Evolutionary conservation across 2,888 invertebrate genomes (phyloP), one percentile per base, ranked within the genome.

Genomic region (Gastracanthus pulcherrimus): DNA sequence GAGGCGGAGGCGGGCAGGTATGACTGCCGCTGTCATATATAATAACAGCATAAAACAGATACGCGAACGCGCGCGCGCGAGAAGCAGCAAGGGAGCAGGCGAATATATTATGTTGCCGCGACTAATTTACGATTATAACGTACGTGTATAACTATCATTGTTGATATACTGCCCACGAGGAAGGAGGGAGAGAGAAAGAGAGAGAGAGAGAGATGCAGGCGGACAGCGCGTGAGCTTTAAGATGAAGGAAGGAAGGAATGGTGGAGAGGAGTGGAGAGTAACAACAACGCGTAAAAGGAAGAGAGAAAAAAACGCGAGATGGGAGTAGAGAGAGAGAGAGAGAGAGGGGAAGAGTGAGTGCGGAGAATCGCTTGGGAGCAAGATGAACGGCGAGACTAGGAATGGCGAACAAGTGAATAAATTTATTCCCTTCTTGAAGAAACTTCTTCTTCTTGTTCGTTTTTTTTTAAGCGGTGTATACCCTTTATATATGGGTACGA

Each of bases 101-200:
- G 91, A 91, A 91, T 91, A 91, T 91, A 91, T 91, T 91, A 91
- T 91, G 91, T 91, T 91, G 90, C 91, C 89, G 88, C 87, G 89
- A 89, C 90, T 91, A 91, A 91, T 91, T 91, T 91, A 91, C 91
- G 91, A 91, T 91, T 91, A 91, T 91, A 91, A 91, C 91, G 90
- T 90, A 90, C 80, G 90, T 90, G 90, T 91, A 91, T 91, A 91
- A 91, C 91, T 91, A 91, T 91, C 91, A 90, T 91, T 91, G 91
- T 90, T 91, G 91, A 91, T 91, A 91, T 91, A 91, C 90, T 91
- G 90, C 91, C 87, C 55, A 34, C 36, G 76, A 60, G 67, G 51
- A 83, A 83, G 82, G 78, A 81, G 81, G 79, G 76, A 82, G 86
- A 86, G 83, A 80, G 58, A 81, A 19, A 62, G 41, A 26, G 13